Evolutionary conservation across 2,888 invertebrate species (phyloP), one percentile per base, ranked within the genome.

Genomic region (Phengaris arion): DNA sequence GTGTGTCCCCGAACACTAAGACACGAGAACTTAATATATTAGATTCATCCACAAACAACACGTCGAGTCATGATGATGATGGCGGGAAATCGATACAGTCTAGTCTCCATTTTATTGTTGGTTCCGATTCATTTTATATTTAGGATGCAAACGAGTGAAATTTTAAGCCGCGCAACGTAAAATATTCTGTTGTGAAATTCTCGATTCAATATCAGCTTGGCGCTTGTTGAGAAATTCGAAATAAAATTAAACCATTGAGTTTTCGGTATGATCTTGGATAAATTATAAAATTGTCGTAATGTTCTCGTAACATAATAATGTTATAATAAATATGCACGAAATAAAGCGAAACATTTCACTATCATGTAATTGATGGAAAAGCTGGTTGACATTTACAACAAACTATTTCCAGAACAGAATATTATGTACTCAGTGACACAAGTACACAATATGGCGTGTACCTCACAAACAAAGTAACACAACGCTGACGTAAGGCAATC

Each of bases 71-170:
- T 12, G 52, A 2, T 5, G 52, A 9, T 52, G 52, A 12, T 52
- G 10, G 12, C 12, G 52, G 35, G 13, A 12, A 64, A 52, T 72
- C 72, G 54, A 72, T 72, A 72, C 35, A 12, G 51, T 54, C 69
- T 69, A 51, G 75, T 77, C 76, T 77, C 77, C 75, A 75, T 77
- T 77, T 77, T 77, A 77, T 76, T 54, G 76, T 77, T 76, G 69
- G 74, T 72, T 57, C 59, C 74, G 69, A 74, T 75, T 69, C 72
- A 55, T 76, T 77, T 73, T 74, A 76, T 77, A 76, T 76, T 79
- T 78, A 78, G 78, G 74, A 74, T 70, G 77, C 68, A 77, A 74
- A 76, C 74, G 76, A 76, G 77, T 77, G 77, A 79, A 77, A 79
- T 77, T 78, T 79, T 76, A 79, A 76, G 74, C 74, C 75, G 64